Base-by-base conservation (phyloP, 2,797 vertebrate genomes). In the Bufotes viridis region DNA sequence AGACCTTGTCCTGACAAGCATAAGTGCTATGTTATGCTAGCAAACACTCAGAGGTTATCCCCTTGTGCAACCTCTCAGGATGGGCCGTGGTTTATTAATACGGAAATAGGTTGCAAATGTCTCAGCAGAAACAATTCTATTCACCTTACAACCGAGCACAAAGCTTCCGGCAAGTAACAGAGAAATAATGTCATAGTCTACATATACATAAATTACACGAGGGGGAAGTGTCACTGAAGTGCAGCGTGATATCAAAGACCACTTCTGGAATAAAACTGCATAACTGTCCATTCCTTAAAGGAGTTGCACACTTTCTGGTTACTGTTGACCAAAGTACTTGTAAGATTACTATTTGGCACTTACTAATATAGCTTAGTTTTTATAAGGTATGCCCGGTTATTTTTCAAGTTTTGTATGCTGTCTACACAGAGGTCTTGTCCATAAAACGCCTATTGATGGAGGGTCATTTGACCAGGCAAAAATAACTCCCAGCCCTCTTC, bases 31-130 rank as follows among this genome's bases (percentile, higher is more conserved):
- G 26, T 22, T 70, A 51, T 63, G n/a, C 29, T 75, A 57, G 34
- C 58, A 85, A 85, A 88, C 82, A 75, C 42, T 67, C 49, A 57
- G 72, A 80, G 78, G 76, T 88, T 88, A 63, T 58, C 58, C 22
- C 22, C 24, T 70, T 82, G 67, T 63, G 9, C 70, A 76, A 69
- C 83, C 58, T 82, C 61, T 86, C 78, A 89, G 87, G 87, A 85
- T 81, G 82, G 87, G 87, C 65, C 22, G 87, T 79, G 75, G 34
- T 85, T 42, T 74, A 74, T 10, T 61, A 58, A 26, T 84, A 80
- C n/a, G 67, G 87, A 84, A 88, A 49, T 58, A 58, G 67, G 7
- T 65, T 26, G 15, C 80, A 75, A 87, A 69, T 79, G 53, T 57
- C 51, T 81, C n/a, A 81, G 80, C 29, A 70, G 22, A 51, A 13